Percentiles rank a stretch among this genome's conserved stretches.
These are phyloP conservation scores for Lapara coniferarum DNA, from an alignment of 2,888 invertebrate genomes.

Conservation along the genomic window DNA sequence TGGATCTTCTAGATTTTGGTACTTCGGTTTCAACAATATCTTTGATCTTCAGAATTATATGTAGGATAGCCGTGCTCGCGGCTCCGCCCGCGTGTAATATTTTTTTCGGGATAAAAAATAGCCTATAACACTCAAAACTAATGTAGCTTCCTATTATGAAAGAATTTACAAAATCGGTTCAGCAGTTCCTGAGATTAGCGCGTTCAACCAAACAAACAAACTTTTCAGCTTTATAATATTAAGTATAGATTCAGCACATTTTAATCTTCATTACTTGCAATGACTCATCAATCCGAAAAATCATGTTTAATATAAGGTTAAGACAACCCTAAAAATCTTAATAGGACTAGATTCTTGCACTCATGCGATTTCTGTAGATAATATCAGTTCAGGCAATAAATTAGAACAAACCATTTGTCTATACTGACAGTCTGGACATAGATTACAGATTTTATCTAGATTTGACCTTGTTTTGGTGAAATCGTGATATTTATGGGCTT, in stretches of 20 bases:
- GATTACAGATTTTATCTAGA: conserved; percentile 17
- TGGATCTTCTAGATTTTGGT: too few species aligned
- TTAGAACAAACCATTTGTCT: conserved; percentile 11
- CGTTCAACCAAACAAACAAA: too few species aligned
- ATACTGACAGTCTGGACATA: conserved; percentile 15
- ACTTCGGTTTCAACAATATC: too few species aligned
- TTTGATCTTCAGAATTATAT: too few species aligned
- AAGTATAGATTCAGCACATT: not conserved
- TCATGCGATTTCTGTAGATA: not conserved
- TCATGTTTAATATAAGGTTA: not conserved
- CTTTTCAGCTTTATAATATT: too few species aligned
- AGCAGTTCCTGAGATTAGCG: too few species aligned
- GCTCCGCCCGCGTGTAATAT: too few species aligned
- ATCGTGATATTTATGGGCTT: not conserved
- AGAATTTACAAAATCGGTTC: too few species aligned
- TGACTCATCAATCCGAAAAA: not conserved
- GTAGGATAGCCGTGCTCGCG: too few species aligned
- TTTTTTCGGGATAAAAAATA: too few species aligned
- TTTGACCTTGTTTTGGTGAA: conserved; percentile 14
- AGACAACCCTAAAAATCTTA: not conserved
- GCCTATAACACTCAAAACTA: too few species aligned
- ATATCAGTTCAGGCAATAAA: conserved; percentile 2
- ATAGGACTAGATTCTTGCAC: not conserved
- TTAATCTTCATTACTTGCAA: not conserved
- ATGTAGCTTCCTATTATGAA: too few species aligned